These are phyloP conservation scores for Stenoptilia bipunctidactyla DNA, from an alignment of 2,888 invertebrate species.

Conservation along the genomic window DNA sequence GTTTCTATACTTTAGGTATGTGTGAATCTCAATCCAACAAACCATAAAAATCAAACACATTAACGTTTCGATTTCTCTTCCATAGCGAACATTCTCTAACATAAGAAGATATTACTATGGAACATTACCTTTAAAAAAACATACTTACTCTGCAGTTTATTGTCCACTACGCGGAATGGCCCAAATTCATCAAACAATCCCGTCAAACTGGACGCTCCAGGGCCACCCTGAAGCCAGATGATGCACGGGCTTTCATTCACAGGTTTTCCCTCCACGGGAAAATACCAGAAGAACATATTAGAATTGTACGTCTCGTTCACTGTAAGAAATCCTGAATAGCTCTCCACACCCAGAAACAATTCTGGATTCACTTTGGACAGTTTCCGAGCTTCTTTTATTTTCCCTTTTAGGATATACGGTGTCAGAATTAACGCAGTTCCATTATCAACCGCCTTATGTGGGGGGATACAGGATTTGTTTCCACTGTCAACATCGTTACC, in stretches of 20 bases:
- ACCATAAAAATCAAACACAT: no score
- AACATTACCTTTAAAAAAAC: no score
- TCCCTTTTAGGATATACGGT: conserved; percentile 40
- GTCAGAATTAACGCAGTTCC: conserved; percentile 46
- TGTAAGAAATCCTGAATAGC: conserved; percentile 72
- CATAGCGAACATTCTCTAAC: no score
- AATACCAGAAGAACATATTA: conserved; percentile 89
- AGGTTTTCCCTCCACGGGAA: conserved; percentile 67
- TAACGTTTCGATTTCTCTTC: no score
- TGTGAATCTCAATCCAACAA: no score
- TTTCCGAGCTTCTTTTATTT: conserved; percentile 40
- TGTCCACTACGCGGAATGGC: conserved; percentile 28
- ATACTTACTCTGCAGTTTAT: conserved; percentile 17
- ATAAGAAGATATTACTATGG: no score
- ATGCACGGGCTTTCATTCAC: conserved; percentile 73
- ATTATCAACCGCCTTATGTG: conserved; percentile 19
- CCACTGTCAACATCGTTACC: not conserved
- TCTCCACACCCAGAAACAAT: conserved; percentile 45
- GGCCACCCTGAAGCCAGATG: conserved; percentile 93
- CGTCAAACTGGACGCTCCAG: conserved; percentile 77
- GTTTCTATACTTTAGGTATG: no score
- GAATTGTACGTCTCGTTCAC: conserved; percentile 80
- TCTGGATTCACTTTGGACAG: conserved; percentile 32
- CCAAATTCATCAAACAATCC: conserved; percentile 59
- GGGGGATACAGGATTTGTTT: no score